A percentile compares a stretch with the other conserved stretches of the same genome.
Evolutionary conservation across 2,888 invertebrate species (phyloP).

Genomic region (Dusona sp.): DNA sequence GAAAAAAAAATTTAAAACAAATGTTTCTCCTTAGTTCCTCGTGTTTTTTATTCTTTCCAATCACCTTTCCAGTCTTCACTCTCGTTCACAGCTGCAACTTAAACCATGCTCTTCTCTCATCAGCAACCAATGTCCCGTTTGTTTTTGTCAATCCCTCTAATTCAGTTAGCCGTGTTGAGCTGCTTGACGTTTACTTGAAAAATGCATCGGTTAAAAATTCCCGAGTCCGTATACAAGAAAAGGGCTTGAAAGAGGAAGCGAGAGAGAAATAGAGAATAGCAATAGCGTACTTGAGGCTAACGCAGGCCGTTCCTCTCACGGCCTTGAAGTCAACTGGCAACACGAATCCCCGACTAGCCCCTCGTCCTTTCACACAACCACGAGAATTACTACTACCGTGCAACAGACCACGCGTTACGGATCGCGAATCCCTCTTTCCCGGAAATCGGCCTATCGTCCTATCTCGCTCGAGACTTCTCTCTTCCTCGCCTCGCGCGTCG

Average conservation of each 20-base stretch:
- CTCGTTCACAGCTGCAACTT: slow-evolving; percentile 28
- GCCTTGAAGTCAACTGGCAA: slow-evolving; percentile 76
- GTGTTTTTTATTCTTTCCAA: slow-evolving; percentile 22
- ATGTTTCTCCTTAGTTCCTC: neutral
- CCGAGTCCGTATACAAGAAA: neutral
- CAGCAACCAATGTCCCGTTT: neutral
- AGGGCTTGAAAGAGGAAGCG: neutral
- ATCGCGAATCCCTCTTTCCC: slow-evolving; percentile 66
- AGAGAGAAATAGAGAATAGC: slow-evolving; percentile 22
- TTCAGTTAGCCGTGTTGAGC: neutral
- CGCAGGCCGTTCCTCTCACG: slow-evolving; percentile 82
- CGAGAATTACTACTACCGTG: slow-evolving; percentile 51
- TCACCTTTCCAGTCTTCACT: slow-evolving; percentile 38
- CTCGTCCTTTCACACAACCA: slow-evolving; percentile 59
- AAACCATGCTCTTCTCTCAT: neutral
- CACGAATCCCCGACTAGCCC: slow-evolving; percentile 52
- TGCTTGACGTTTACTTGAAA: neutral
- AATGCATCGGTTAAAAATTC: neutral
- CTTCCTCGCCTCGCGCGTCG: neutral
- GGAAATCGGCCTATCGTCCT: slow-evolving; percentile 54
- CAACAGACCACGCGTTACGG: slow-evolving; percentile 61
- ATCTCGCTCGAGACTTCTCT: slow-evolving; percentile 20
- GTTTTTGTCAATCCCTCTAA: neutral
- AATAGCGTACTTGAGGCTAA: slow-evolving; percentile 72
- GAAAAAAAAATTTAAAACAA: neutral